These are phyloP conservation scores for Paracentrotus lividus DNA, from an alignment of 53 echinoderm and acorn worm genomes.

Conservation along the genomic window DNA sequence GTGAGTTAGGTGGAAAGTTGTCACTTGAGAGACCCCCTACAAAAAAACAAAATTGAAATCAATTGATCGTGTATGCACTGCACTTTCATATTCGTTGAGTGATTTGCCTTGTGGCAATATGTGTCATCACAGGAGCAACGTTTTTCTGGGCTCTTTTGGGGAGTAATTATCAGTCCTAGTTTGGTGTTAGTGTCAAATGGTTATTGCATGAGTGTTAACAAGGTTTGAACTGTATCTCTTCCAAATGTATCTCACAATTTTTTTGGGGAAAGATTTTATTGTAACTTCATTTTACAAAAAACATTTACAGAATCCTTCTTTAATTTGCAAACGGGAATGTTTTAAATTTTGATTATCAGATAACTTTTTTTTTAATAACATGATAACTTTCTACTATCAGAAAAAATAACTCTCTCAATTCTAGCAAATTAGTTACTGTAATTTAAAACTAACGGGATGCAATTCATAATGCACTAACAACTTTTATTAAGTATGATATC, in stretches of 20 bases:
- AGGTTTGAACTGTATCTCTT: not conserved
- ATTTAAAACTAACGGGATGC: too few species aligned
- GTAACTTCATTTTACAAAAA: not conserved
- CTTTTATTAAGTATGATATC: too few species aligned
- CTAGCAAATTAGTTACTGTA: too few species aligned
- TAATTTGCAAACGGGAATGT: not conserved
- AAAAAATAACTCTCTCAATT: too few species aligned
- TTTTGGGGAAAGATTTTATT: not conserved
- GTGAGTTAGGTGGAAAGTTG: constrained; percentile 38
- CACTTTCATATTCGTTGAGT: constrained; percentile 57
- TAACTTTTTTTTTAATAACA: too few species aligned
- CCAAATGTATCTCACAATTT: not conserved
- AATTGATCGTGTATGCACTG: constrained; percentile 64
- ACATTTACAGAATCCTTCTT: not conserved
- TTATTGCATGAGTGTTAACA: not conserved
- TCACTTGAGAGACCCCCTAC: constrained; percentile 50
- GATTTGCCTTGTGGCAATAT: constrained; percentile 57
- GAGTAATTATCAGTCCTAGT: constrained; percentile 37
- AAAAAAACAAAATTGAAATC: constrained; percentile 63
- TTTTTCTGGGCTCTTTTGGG: constrained; percentile 4
- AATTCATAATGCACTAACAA: too few species aligned
- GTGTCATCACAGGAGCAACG: constrained; percentile 32
- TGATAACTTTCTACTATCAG: too few species aligned
- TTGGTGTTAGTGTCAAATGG: not conserved
- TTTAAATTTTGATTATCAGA: not conserved